Evolutionary conservation across 2,888 invertebrate genomes (phyloP).

Genomic region (Caenorhabditis drosophilae): DNA sequence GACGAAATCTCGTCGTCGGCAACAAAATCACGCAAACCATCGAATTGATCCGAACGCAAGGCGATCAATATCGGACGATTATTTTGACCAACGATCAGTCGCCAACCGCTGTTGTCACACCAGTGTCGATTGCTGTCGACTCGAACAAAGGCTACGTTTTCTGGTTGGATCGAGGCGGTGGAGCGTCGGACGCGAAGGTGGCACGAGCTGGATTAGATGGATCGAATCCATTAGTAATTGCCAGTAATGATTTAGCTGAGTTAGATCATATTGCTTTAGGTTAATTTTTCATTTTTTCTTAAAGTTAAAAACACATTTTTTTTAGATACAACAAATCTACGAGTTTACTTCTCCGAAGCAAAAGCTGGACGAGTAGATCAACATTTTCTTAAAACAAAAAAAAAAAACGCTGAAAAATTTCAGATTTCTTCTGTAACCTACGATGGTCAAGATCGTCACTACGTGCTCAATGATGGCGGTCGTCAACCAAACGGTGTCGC

Average conservation of each 20-base stretch:
- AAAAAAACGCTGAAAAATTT: no score
- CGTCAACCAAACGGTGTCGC: conserved; percentile 66
- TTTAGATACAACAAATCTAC: conserved; percentile 79
- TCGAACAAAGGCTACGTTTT: conserved; percentile 90
- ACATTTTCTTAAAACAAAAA: no score
- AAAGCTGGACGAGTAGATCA: conserved; percentile 70
- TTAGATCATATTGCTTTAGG: conserved; percentile 78
- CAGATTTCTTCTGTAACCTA: conserved; percentile 67
- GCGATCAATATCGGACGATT: conserved; percentile 78
- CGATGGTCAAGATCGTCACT: conserved; percentile 67
- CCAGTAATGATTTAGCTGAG: conserved; percentile 71
- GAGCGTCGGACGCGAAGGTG: conserved; percentile 72
- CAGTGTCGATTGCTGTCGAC: conserved; percentile 85
- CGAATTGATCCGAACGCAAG: conserved; percentile 77
- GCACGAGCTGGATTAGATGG: conserved; percentile 89
- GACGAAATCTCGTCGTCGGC: conserved; percentile 89
- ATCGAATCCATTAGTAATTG: conserved; percentile 71
- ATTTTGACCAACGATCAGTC: conserved; percentile 89
- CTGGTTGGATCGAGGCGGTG: conserved; percentile 93
- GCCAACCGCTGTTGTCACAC: conserved; percentile 80
- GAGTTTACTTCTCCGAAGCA: conserved; percentile 82
- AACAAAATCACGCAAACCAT: conserved; percentile 84
- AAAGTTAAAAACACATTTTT: neutral
- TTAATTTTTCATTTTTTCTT: neutral
- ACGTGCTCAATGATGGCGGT: conserved; percentile 65